Base-by-base conservation (phyloP, 2,888 invertebrate genomes). In the Dysmachus trigonus region DNA sequence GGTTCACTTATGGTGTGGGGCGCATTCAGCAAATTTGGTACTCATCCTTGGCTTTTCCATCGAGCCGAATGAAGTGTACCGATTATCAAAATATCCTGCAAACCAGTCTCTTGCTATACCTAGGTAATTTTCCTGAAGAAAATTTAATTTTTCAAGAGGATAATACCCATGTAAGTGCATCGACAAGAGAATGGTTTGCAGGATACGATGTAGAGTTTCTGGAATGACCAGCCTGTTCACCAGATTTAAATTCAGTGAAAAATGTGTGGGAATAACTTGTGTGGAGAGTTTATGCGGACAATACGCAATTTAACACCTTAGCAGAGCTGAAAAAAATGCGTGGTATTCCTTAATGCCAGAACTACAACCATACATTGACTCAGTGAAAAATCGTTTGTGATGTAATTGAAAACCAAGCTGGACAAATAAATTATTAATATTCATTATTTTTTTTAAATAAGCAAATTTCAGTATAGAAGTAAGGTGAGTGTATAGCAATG, bases 141-240 rank as follows among this genome's bases (percentile, higher is more conserved):
- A 51, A 31, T 33, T 81, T 41, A 0, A 81, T 81, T 27, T 47
- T 81, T 5, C 47, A 13, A 51, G 51, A 81, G 51, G n/a, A 51
- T 81, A 81, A 81, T 81, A 51, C 81, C 51, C 81, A 47, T 41
- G 47, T 27, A 22, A 79, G 79, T 38, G 27, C 41, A 10, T 27
- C 27, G n/a, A 81, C 81, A 51, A 72, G 5, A 22, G 27, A 18
- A 18, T 72, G 72, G 6, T 72, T 72, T 72, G 18, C 2, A 7
- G 2, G 1, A 1, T 27, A 72, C 7, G 27, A 72, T 27, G 30
- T 72, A 22, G 5, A 72, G 72, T 2, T 72, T 27, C 72, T 72
- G 2, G 72, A 22, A 72, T 27, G 27, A 27, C 72, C 72, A 72
- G 72, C 72, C 27, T 31, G 51, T 6, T 51, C 81, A 27, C 51